Evolutionary conservation across 2,888 invertebrate species (phyloP).

Genomic region (Ichneumoninae sp.): DNA sequence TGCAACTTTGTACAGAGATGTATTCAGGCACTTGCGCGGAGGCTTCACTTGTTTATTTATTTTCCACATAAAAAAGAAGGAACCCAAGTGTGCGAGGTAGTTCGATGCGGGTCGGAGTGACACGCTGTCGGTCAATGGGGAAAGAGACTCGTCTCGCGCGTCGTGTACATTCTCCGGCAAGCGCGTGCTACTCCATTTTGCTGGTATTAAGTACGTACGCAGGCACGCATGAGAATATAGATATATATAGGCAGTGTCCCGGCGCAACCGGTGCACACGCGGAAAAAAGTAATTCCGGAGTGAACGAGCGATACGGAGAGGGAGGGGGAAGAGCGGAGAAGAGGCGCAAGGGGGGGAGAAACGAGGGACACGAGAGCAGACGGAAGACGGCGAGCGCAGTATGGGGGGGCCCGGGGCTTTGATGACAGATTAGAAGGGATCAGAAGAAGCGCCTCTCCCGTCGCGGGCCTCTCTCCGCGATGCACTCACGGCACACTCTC

Average conservation of each 20-base stretch:
- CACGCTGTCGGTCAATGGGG: conserved; percentile 58
- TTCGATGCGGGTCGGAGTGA: conserved; percentile 60
- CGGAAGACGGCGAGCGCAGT: conserved; percentile 62
- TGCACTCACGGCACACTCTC: conserved; percentile 4
- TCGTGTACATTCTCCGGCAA: conserved; percentile 63
- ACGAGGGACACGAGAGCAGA: conserved; percentile 57
- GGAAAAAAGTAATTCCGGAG: conserved; percentile 42
- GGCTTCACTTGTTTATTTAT: too few species aligned
- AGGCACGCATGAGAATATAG: conserved; percentile 26
- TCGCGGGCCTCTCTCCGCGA: conserved; percentile 32
- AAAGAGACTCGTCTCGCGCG: conserved; percentile 23
- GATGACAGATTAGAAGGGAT: conserved; percentile 80
- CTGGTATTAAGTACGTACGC: conserved; percentile 50
- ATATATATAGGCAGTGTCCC: conserved; percentile 21
- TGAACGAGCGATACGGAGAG: conserved; percentile 25
- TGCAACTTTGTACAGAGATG: too few species aligned
- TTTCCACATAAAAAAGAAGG: not conserved
- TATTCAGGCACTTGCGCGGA: too few species aligned
- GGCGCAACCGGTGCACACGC: conserved; percentile 13
- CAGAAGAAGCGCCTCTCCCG: conserved; percentile 64
- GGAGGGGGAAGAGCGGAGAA: not conserved
- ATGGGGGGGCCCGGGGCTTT: conserved; percentile 75
- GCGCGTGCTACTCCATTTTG: conserved; percentile 63
- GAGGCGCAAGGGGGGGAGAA: conserved; percentile 28
- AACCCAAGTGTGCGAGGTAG: conserved; percentile 24